Evolutionary conservation across 2,888 invertebrate species (phyloP).

Genomic region (Ganaspis brasiliensis): DNA sequence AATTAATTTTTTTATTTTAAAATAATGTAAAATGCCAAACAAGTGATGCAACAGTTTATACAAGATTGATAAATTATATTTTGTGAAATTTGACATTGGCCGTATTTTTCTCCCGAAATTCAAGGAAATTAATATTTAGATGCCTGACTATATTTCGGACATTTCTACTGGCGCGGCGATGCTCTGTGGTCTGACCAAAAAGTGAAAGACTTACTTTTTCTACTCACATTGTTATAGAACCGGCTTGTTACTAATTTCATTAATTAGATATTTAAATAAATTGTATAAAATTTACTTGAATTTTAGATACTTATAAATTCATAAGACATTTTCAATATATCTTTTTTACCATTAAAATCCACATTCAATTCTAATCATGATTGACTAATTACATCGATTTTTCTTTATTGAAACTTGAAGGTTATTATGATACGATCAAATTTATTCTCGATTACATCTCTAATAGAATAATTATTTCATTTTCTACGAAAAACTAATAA

Average conservation of each 20-base stretch:
- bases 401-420: slow-evolving; percentile 14
- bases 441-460: background rate
- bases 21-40: no score
- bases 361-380: slow-evolving; percentile 3
- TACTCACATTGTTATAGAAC: background rate
- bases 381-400: background rate
- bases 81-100: no score
- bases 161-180: slow-evolving; percentile 1
- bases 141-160: slow-evolving; percentile 23
- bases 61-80: no score
- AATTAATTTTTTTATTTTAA: no score
- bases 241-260: background rate
- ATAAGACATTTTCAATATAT: background rate
- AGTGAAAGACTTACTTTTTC: slow-evolving; percentile 22
- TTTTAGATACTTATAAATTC: background rate
- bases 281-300: background rate
- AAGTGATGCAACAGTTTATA: no score
- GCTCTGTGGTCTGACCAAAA: slow-evolving; percentile 20
- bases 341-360: background rate
- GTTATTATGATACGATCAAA: slow-evolving; percentile 4
- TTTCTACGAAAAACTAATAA: no score
- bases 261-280: no score
- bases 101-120: background rate
- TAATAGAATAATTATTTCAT: no score
- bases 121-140: background rate